A percentile compares a stretch with the other conserved stretches of the same genome.
Conservation (phyloP, 2,888 invertebrate species). For the Caradrina kadenii region DNA sequence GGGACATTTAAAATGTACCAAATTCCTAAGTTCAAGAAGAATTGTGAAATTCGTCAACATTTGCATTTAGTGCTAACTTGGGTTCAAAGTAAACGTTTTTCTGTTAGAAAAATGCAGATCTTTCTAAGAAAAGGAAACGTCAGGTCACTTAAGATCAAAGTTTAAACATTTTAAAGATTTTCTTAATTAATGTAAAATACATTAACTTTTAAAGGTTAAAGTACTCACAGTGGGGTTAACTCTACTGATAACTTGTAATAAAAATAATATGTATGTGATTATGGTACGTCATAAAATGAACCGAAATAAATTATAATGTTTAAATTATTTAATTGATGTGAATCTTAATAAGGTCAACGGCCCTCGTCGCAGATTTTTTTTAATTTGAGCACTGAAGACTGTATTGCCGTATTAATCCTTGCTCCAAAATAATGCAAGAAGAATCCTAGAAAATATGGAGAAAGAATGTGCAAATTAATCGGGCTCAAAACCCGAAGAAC, state of each 20-base stretch:
- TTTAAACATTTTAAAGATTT: background rate
- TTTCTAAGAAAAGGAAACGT: slow-evolving; percentile 5
- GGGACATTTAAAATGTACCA: background rate
- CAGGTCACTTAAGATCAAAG: slow-evolving; percentile 3
- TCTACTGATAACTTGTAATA: background rate
- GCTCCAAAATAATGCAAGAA: too few species aligned
- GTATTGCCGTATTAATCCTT: too few species aligned
- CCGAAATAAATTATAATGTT: too few species aligned
- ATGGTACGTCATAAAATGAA: too few species aligned
- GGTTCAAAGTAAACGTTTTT: background rate
- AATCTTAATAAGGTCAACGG: too few species aligned
- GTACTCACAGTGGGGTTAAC: too few species aligned
- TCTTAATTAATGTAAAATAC: background rate
- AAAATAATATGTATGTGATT: background rate
- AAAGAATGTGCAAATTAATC: background rate
- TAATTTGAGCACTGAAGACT: too few species aligned
- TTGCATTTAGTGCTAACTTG: background rate
- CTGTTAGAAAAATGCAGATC: background rate
- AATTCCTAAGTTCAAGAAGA: background rate
- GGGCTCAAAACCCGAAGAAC: background rate
- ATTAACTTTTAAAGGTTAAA: background rate
- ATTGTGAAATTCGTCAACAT: background rate
- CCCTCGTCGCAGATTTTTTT: too few species aligned
- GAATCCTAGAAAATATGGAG: background rate
- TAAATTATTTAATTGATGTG: too few species aligned